Evolutionary conservation across 1,140 invertebrate genomes (phyloP), one percentile per base, ranked within the genome.

Genomic region (Monochamus saltuarius): DNA sequence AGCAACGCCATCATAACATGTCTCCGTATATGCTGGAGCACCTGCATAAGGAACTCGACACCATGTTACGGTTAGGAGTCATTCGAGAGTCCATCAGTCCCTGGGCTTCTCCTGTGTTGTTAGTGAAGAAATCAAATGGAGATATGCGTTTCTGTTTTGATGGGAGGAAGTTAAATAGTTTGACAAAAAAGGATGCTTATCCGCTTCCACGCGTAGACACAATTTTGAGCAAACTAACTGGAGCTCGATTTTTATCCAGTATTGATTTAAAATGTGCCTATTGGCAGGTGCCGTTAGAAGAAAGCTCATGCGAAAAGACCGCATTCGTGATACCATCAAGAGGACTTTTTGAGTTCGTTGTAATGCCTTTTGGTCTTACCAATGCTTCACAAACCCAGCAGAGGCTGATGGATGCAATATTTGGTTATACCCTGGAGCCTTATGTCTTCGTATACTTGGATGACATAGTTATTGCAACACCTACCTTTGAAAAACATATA

Each of bases 351-450:
- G 69, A 76, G 13, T 82, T 79, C 57, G 62, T 50, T 4, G 56
- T 73, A 0, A 77, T 81, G 75, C 75, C 78, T 81, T 81, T 79
- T 68, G 80, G 79, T 0, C 59, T n/a, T n/a, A n/a, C n/a, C n/a
- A n/a, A n/a, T n/a, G n/a, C n/a, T n/a, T n/a, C n/a, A n/a, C n/a
- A n/a, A n/a, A n/a, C n/a, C n/a, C n/a, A n/a, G n/a, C n/a, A n/a
- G n/a, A n/a, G n/a, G n/a, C n/a, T n/a, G n/a, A n/a, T n/a, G 56
- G 73, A 74, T 46, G 42, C 14, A 2, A 38, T 76, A 8, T 14
- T 57, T 4, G 60, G 67, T 0, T 36, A 22, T 35, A 29, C 49
- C 34, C 7, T 49, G 69, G n/a, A 71, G 69, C 59, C 50, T 29
- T 16, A 16, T 61, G 45, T 55, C 56, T 59, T 54, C 60, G 37